A percentile compares a stretch with the other conserved stretches of the same genome.
phyloP scores from a whole-genome alignment of 2,888 invertebrate genomes.

The Ectemnius cavifrons region DNA sequence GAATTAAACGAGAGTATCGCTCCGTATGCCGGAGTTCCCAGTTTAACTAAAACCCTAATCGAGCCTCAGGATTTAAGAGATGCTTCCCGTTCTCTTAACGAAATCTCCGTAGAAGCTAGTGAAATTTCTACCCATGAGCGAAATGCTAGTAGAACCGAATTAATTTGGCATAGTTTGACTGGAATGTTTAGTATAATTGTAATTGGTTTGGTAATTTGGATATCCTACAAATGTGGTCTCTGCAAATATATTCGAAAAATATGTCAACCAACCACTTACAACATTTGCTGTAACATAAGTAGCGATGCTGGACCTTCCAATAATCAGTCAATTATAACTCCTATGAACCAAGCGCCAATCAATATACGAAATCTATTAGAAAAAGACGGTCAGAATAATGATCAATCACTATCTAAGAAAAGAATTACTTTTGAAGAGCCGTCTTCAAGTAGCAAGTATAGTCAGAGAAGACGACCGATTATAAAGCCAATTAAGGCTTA shows the following conservation, averaged over 20 bases:
- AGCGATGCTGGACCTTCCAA: neutral
- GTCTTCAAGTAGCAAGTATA: no score
- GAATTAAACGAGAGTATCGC: neutral
- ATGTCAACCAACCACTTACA: neutral
- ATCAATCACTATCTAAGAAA: no score
- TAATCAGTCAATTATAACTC: neutral
- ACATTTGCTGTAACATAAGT: slow-evolving; percentile 1
- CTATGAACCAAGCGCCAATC: neutral
- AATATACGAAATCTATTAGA: neutral
- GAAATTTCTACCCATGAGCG: neutral
- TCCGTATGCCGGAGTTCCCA: neutral
- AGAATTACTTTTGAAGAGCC: no score
- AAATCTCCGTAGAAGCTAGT: neutral
- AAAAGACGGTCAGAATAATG: neutral
- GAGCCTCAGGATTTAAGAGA: neutral
- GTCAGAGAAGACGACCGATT: no score
- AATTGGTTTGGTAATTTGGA: neutral
- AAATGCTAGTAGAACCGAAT: neutral
- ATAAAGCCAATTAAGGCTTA: no score
- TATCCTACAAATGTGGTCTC: neutral
- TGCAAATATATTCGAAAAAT: neutral
- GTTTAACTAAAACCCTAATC: neutral
- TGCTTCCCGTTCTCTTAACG: neutral
- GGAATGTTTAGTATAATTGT: neutral
- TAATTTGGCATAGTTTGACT: neutral